phyloP scores from a whole-genome alignment of 2,113 vertebrate species.

The Helogale parvula region DNA sequence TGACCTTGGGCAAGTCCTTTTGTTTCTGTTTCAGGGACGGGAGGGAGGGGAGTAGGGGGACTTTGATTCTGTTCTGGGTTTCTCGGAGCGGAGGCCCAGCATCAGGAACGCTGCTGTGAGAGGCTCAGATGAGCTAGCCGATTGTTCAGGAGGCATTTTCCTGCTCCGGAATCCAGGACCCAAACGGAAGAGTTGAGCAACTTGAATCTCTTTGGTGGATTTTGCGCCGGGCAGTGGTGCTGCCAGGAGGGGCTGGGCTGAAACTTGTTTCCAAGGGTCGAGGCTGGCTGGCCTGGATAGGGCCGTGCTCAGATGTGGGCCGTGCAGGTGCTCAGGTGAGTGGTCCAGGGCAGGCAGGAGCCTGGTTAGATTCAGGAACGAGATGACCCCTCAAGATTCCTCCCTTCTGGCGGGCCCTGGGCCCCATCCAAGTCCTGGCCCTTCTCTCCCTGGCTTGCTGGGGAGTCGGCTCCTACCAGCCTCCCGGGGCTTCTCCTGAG shows the following conservation, averaged over 20 bases:
- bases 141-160: not conserved
- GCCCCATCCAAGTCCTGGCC: not conserved
- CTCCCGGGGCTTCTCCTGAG: not conserved
- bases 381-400: not conserved
- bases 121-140: not conserved
- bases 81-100: not conserved
- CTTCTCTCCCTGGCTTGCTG: not conserved
- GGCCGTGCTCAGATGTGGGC: not conserved
- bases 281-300: not conserved
- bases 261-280: slow-evolving; percentile 28
- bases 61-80: not conserved
- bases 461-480: not conserved
- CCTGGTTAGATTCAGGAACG: not conserved
- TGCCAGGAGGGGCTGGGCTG: slow-evolving; percentile 14
- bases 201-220: not conserved
- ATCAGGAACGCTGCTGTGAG: not conserved
- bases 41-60: not conserved
- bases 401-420: not conserved
- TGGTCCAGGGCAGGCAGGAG: not conserved
- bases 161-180: not conserved
- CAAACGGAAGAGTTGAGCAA: not conserved
- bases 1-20: slow-evolving; percentile 57
- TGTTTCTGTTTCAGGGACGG: not conserved
- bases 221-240: not conserved
- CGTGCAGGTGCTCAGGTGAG: not conserved